Evolutionary conservation across 2,888 invertebrate genomes (phyloP), one percentile per base, ranked within the genome.

Genomic region (Yponomeuta cagnagella): DNA sequence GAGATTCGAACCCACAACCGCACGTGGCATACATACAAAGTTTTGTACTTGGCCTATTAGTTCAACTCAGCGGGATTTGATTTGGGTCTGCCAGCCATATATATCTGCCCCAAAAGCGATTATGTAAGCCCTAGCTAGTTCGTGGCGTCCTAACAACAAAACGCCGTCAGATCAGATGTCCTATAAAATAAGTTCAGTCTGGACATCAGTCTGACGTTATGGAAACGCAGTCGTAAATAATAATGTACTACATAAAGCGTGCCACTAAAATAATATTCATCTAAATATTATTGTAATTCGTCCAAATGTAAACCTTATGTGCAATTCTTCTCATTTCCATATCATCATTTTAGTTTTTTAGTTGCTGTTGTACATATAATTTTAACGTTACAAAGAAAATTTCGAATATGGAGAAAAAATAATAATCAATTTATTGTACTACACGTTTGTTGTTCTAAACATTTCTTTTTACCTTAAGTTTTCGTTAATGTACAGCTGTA

Each of bases 261-360:
- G 83, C 83, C 83, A 81, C 82, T 77, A 74, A 76, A 68, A 76
- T 75, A 74, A 77, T 78, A 81, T 58, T 82, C 82, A 80, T 80
- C 84, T 80, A 77, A 77, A 77, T 78, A 79, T 78, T 82, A 82
- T 82, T 58, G 85, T 87, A 85, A 88, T 86, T 85, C 89, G 90
- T 92, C 90, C 90, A 90, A 82, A 81, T 85, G 82, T 85, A 81
- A 89, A 89, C 82, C 82, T 83, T 78, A 85, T 90, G 91, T 92
- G 91, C 91, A 92, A 92, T 91, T 90, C 82, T 87, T 87, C 83
- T 90, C 84, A 88, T 90, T 90, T 90, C 87, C 89, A 89, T 90
- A 87, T 89, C 87, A 84, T 86, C 85, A 58, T 85, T 88, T 87
- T 89, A 90, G 84, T 88, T 87, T 77, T 87, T 90, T 90, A 89